phyloP scores from a whole-genome alignment of 2,888 invertebrate genomes.

The Ceraclea dissimilis region DNA sequence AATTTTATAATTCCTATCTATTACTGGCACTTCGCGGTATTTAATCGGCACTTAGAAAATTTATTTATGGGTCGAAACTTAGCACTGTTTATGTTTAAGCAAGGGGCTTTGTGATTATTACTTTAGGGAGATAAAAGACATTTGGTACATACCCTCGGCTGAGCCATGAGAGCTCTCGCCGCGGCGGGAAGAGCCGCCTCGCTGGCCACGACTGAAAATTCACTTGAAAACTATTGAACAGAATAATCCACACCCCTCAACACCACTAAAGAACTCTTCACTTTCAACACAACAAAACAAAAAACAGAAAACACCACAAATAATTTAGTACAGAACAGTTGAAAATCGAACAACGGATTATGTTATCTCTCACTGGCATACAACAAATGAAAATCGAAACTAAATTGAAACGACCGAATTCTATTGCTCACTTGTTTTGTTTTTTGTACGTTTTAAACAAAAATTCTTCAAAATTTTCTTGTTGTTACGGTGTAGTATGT shows the following conservation, averaged over 20 bases:
- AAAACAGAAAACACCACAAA: not conserved
- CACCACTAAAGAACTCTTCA: not conserved
- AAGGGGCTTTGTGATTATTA: no score
- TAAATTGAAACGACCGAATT: no score
- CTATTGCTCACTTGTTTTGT: no score
- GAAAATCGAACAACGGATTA: no score
- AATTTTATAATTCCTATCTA: no score
- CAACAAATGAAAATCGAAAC: no score
- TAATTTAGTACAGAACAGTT: no score
- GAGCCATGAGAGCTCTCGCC: slow-evolving; percentile 81
- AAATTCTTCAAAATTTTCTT: not conserved
- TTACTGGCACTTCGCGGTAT: no score
- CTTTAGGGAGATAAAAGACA: no score
- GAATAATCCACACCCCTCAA: not conserved
- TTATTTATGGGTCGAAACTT: no score
- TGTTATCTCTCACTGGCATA: not conserved
- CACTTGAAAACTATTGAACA: slow-evolving; percentile 9
- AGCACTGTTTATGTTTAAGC: no score
- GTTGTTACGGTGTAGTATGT: not conserved
- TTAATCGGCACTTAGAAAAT: no score
- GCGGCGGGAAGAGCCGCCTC: slow-evolving; percentile 53
- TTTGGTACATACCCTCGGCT: slow-evolving; percentile 72
- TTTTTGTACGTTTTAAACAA: not conserved
- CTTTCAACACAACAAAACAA: slow-evolving; percentile 2
- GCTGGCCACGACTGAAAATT: slow-evolving; percentile 43